phyloP scores from a whole-genome alignment of 1,140 invertebrate species.

The Tetramorium simillimum region DNA sequence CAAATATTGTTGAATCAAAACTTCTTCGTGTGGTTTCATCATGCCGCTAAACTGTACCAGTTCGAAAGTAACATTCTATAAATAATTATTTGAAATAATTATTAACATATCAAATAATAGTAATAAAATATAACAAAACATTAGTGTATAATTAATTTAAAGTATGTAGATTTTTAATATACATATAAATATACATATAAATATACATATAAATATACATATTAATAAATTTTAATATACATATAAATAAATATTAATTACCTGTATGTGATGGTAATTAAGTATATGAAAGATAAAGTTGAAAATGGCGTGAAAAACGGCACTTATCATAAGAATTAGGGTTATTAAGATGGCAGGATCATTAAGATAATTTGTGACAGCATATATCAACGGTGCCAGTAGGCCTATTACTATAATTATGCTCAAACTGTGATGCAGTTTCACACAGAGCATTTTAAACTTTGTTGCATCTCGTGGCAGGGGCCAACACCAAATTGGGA shows the following conservation, averaged over 20 bases:
- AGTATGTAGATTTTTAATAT: too few species aligned
- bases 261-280: not conserved
- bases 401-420: not conserved
- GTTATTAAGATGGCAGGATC: not conserved
- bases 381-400: not conserved
- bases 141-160: too few species aligned
- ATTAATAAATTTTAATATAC: not conserved
- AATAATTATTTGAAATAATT: not conserved
- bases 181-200: not conserved
- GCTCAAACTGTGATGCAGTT: not conserved
- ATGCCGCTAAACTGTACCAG: not conserved
- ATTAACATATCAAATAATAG: not conserved
- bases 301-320: not conserved
- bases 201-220: not conserved
- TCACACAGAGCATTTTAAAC: not conserved
- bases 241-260: not conserved
- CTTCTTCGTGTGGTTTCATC: slow-evolving; percentile 1
- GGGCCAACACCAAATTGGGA: not conserved
- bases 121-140: not conserved
- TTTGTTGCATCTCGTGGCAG: not conserved
- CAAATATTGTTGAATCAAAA: slow-evolving; percentile 13
- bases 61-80: slow-evolving; percentile 10
- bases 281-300: not conserved
- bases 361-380: not conserved
- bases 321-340: not conserved